Conservation (phyloP, 2,113 vertebrate genomes). For the Bostrychus sinensis region DNA sequence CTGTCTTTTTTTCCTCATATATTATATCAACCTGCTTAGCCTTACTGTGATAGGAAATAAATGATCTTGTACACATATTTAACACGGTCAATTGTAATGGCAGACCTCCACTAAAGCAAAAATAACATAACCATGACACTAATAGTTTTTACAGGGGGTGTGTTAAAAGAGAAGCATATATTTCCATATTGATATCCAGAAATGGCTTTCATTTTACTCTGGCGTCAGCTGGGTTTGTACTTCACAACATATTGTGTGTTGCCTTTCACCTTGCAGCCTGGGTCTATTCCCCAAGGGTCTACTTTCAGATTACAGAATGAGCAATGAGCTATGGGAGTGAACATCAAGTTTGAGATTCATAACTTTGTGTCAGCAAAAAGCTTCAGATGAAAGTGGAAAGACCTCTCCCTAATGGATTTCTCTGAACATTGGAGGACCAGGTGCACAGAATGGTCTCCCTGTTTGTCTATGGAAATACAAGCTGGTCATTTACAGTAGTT, state of each 20-base stretch:
- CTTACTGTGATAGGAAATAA: slow-evolving; percentile 5
- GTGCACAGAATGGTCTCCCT: slow-evolving; percentile 47
- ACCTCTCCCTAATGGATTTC: slow-evolving; percentile 10
- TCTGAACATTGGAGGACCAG: slow-evolving; percentile 43
- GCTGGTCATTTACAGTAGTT: too few species aligned
- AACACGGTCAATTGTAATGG: too few species aligned
- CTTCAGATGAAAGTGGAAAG: slow-evolving; percentile 38
- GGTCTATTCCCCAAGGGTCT: slow-evolving; percentile 37
- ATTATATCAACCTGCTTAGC: not conserved
- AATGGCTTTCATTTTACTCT: slow-evolving; percentile 31
- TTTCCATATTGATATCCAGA: slow-evolving; percentile 30
- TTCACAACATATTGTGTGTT: slow-evolving; percentile 55
- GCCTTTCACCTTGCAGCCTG: slow-evolving; percentile 46
- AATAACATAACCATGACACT: slow-evolving; percentile 36
- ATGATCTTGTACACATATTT: slow-evolving; percentile 16
- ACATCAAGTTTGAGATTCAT: slow-evolving; percentile 38
- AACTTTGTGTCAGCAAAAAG: slow-evolving; percentile 19
- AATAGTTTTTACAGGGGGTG: slow-evolving; percentile 44
- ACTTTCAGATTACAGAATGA: slow-evolving; percentile 54
- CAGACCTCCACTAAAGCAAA: slow-evolving; percentile 2
- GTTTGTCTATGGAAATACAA: slow-evolving; percentile 62
- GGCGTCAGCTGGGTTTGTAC: slow-evolving; percentile 50
- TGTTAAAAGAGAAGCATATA: slow-evolving; percentile 19
- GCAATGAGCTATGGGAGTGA: slow-evolving; percentile 38
- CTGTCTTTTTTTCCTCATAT: not conserved